Base-by-base conservation (phyloP, 2,113 vertebrate genomes). In the Hypomesus transpacificus region DNA sequence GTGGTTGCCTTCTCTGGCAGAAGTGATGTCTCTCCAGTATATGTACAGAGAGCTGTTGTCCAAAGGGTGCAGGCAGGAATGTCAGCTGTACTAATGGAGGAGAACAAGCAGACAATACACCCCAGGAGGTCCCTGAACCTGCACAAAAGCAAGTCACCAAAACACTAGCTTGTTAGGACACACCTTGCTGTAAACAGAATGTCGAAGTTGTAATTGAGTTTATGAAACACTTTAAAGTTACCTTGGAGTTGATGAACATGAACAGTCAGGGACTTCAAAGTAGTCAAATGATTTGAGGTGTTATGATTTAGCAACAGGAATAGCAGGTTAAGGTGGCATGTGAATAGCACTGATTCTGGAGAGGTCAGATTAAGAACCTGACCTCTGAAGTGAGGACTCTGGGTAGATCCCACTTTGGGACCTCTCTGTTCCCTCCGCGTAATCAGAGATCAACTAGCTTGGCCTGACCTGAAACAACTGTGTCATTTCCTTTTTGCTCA, bases 401-500 rank as follows among this genome's bases (percentile, higher is more conserved):
- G 51, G 26, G 51, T 54, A 52, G 34, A 65, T 73, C 71, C 68
- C 68, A 58, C 59, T 60, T 65, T 67, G 50, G 61, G 73, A 61
- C 46, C 54, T 82, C 75, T 75, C 75, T 69, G 75, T 69, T 52
- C 22, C 62, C 24, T 61, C 51, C 65, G 68, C 70, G 76, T 9
- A 67, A 67, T 79, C 73, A 79, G 71, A 46, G 31, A 14, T 9
- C 4, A 14, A 34, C 67, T 22, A 22, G 59, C 58, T 78, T 81
- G 71, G 76, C 52, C 63, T 39, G 51, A 53, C 24, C 62, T 63
- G 64, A 76, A 71, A 74, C 59, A 16, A 54, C 60, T 28, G 50
- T 76, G 75, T 78, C 68, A 66, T 50, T 58, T 84, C 63, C 51
- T 17, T 57, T 76, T 71, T 77, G 56, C 67, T 80, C 61, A 76